Evolutionary conservation across 2,888 invertebrate species (phyloP), one percentile per base, ranked within the genome.

Genomic region (Cosmia pyralina): DNA sequence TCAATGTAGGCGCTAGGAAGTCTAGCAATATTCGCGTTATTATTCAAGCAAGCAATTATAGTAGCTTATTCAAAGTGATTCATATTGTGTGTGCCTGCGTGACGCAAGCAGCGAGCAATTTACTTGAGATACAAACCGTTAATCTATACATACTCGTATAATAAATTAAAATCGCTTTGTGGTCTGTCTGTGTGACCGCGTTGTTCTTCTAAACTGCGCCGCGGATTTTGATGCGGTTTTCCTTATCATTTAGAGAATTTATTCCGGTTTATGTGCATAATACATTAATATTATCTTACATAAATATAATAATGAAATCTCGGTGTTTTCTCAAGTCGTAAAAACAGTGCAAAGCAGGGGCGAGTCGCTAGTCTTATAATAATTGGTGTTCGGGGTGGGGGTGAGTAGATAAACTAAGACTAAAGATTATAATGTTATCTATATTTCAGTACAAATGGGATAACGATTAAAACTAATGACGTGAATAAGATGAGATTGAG

Each of bases 1-100:
- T 57, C 59, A n/a, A 19, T 52, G 50, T 4, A 34, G 74, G 75
- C 62, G 75, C 64, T 79, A 17, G 34, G 8, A 59, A 44, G 84
- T 79, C 67, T 68, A n/a, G 28, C 4, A 7, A 50, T 53, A 53
- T 28, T 52, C 3, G 13, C 28, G 28, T 19, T 64, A 52, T 50
- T 67, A 46, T 41, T 50, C 17, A 53, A 62, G 13, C 34, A 44
- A 6, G 8, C 34, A n/a, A 15, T n/a, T n/a, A 55, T n/a, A 19
- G 13, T 8, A 46, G 19, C 44, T 50, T 44, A 50, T n/a, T 41
- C 11, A 48, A 17, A 44, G 44, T 72, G 75, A 57, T 62, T 74
- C n/a, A 75, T 57, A 19, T 8, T 17, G 4, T 19, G 38, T 19
- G 6, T 19, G 34, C 13, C 13, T 2, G 41, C n/a, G 46, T 59